Conservation (phyloP, 2,797 vertebrate genomes). For the Sebastes baramenuke region DNA sequence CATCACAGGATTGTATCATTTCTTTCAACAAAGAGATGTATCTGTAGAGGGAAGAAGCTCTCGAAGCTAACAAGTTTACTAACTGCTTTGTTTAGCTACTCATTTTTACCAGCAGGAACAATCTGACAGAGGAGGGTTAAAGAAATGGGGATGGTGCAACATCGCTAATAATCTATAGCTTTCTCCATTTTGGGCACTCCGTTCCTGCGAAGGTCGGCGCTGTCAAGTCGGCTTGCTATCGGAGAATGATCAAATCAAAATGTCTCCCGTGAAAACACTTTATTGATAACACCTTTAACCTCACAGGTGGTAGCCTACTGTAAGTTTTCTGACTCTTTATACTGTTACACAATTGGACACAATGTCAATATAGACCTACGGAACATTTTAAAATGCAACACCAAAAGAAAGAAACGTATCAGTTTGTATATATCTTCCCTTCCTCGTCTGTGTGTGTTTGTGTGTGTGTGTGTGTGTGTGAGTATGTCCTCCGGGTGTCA, state of each 20-base stretch:
- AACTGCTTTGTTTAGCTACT: background rate
- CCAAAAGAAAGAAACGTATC: slow-evolving; percentile 1
- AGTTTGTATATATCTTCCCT: background rate
- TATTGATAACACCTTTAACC: background rate
- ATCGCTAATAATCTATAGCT: background rate
- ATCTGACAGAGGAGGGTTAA: background rate
- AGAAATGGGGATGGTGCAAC: background rate
- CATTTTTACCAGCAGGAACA: background rate
- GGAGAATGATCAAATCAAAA: background rate
- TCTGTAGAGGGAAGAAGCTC: background rate
- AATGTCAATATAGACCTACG: background rate
- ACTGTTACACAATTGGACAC: background rate
- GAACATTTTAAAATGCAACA: slow-evolving; percentile 3
- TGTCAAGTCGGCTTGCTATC: background rate
- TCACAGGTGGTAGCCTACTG: background rate
- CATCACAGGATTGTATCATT: background rate
- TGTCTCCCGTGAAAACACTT: background rate
- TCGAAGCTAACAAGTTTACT: background rate
- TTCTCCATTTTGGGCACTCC: background rate
- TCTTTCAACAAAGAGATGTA: background rate
- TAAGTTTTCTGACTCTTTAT: background rate
- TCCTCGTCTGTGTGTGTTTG: background rate
- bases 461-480: background rate
- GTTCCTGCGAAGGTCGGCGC: background rate
- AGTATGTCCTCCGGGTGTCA: slow-evolving; percentile 80